phyloP scores from a whole-genome alignment of 2,888 invertebrate genomes.

The Didymodactylos carnosus region DNA sequence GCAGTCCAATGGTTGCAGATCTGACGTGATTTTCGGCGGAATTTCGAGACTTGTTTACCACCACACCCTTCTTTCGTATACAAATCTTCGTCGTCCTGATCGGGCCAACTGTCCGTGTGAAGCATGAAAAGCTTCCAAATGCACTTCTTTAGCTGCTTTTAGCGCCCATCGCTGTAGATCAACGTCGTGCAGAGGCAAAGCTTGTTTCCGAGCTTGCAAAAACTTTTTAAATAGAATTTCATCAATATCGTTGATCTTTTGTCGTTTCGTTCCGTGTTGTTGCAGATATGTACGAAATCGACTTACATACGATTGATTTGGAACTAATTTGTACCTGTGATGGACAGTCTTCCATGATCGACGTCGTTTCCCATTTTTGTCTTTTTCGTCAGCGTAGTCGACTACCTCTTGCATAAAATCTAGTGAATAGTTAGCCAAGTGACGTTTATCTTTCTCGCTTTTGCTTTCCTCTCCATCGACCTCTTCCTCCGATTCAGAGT shows the following conservation, averaged over 20 bases:
- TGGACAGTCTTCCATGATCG: not conserved
- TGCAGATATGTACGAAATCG: not conserved
- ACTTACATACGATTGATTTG: not conserved
- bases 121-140: not conserved
- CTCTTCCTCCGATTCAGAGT: not conserved
- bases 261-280: not conserved
- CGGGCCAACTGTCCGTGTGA: not conserved
- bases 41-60: too few relatives aligned
- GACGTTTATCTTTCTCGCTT: not conserved
- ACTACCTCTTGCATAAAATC: not conserved
- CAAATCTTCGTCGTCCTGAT: too few relatives aligned
- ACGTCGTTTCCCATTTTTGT: not conserved
- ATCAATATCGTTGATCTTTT: not conserved
- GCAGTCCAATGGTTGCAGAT: too few relatives aligned
- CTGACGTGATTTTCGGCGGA: too few relatives aligned
- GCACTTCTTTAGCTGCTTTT: not conserved
- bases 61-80: too few relatives aligned
- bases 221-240: not conserved
- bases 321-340: not conserved
- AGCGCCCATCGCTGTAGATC: not conserved
- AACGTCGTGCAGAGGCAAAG: not conserved
- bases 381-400: not conserved
- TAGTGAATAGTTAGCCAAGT: too few relatives aligned
- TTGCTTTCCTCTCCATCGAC: not conserved
- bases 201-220: not conserved